Base-by-base conservation (phyloP, 1,140 invertebrate genomes). In the Phenacoccus solenopsis region DNA sequence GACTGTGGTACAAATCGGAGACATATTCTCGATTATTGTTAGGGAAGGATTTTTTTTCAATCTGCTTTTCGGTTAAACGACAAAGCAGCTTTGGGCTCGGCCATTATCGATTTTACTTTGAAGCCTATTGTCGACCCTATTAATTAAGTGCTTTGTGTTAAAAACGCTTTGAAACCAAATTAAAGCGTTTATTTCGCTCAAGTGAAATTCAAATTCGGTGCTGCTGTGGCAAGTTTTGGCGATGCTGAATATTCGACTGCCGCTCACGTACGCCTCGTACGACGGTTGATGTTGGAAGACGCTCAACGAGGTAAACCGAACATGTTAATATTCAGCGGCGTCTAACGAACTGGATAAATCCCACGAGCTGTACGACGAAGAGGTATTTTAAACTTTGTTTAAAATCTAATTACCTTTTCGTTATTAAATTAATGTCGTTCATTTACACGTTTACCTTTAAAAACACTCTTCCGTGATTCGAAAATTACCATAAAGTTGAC, bases 391-490 rank as follows among this genome's bases (percentile, higher is more conserved):
- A 49, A 49, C 38, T 49, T 49, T 49, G 38, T 49, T 49, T 49
- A 49, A 49, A 49, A 49, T 49, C 38, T 49, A 49, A 49, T 49
- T 49, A 49, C 38, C 38, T 49, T 49, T 49, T 49, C 38, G 38
- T 49, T 49, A 49, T n/a, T 49, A 49, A 49, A 49, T 49, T 49
- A 49, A 49, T 49, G 38, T 49, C 38, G 38, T 49, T 49, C 38
- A 49, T 49, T 49, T 49, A 49, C 38, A 49, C 38, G 38, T 49
- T 49, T n/a, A n/a, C n/a, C n/a, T n/a, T n/a, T n/a, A n/a, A n/a
- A n/a, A n/a, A n/a, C n/a, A n/a, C n/a, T n/a, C n/a, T n/a, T n/a
- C n/a, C n/a, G n/a, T n/a, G n/a, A n/a, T n/a, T n/a, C n/a, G n/a
- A n/a, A n/a, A n/a, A n/a, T n/a, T n/a, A n/a, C n/a, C n/a, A n/a